Evolutionary conservation across 2,888 invertebrate species (phyloP).

Genomic region (Orchesellides sinensis): DNA sequence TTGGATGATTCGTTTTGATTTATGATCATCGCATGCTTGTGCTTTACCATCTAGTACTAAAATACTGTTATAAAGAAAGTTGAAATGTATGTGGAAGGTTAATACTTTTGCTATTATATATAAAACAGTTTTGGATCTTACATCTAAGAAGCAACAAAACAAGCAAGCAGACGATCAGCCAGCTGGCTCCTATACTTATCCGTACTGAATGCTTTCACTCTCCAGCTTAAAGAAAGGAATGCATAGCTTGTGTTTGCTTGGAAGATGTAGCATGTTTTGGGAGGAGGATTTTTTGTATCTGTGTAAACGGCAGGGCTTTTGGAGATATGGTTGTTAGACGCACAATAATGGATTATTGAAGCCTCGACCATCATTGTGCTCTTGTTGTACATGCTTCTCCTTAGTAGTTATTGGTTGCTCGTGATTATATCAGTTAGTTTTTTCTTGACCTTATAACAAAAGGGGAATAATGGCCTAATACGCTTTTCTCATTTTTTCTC

Average conservation of each 20-base stretch:
- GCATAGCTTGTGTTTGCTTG: neutral
- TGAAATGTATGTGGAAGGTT: neutral
- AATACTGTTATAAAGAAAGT: neutral
- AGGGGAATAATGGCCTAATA: slow-evolving; percentile 44
- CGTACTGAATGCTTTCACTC: slow-evolving; percentile 15
- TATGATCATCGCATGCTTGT: slow-evolving; percentile 45
- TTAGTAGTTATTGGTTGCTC: slow-evolving; percentile 9
- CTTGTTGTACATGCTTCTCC: no score
- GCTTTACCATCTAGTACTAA: neutral
- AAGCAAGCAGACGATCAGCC: neutral
- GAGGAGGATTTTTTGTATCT: neutral
- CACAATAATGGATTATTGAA: slow-evolving; percentile 30
- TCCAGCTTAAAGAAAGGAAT: neutral
- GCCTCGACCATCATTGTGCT: neutral
- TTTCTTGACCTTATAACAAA: slow-evolving; percentile 46
- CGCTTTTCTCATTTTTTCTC: neutral
- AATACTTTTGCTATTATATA: neutral
- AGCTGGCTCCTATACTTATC: neutral
- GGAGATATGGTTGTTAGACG: neutral
- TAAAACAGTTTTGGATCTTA: neutral
- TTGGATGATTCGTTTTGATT: slow-evolving; percentile 53
- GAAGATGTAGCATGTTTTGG: neutral
- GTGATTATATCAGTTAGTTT: slow-evolving; percentile 44
- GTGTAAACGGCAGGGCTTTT: neutral
- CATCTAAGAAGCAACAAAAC: neutral